Evolutionary conservation across 2,888 invertebrate species (phyloP), one percentile per base, ranked within the genome.

Genomic region (Pollenia amentaria): DNA sequence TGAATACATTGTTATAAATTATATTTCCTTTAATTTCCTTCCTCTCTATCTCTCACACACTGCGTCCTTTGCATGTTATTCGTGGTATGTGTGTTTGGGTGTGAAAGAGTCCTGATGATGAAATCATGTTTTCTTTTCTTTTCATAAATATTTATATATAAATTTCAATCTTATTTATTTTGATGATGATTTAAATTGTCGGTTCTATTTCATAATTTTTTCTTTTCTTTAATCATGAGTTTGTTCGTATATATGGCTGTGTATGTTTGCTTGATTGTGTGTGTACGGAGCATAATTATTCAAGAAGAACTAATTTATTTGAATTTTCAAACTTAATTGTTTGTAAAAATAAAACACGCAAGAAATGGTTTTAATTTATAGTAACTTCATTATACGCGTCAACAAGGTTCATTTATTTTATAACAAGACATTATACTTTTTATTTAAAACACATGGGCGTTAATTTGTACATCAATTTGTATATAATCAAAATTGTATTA

Each of bases 251-350:
- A 12, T 40, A 0, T 11, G 51, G 6, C 11, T 29, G 14, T 44
- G 7, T 57, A 3, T 9, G 29, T 14, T 18, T 38, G 14, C 14
- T 12, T 42, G 42, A 44, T 18, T 53, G 8, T 55, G 10, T n/a
- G 11, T 18, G 14, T 14, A 8, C 42, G 55, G 7, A 48, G 12
- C 9, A 75, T 55, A 48, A 60, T 72, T 51, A 67, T 73, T 72
- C 65, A 84, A 67, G 78, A 18, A 14, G 57, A 67, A 78, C 65
- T 69, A 65, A 78, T 73, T 73, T 57, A 73, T 76, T 72, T 64
- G 42, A 77, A 83, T 77, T 72, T 72, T 65, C 0, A 21, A 72
- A 65, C 53, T 65, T 72, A 78, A 84, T 84, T 84, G 77, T 42
- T 78, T 65, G 72, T 84, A 80, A 70, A 69, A 21, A 60, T 69